phyloP scores from a whole-genome alignment of 1,140 invertebrate genomes.

The Brachionus sp. region DNA sequence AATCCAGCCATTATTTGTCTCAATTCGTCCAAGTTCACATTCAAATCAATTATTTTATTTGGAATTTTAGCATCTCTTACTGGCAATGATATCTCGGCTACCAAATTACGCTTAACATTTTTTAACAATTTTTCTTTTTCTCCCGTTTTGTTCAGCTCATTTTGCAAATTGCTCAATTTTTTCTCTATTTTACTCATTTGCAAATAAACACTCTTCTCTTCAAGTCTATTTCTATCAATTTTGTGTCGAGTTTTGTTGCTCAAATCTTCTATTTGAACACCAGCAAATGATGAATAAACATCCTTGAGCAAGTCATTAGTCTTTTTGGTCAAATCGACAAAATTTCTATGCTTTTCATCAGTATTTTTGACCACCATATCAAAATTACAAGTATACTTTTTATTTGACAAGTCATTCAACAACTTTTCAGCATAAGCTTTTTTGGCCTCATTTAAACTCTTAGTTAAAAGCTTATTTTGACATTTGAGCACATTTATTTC shows the following conservation, averaged over 20 bases:
- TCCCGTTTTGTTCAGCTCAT: not conserved
- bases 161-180: constrained; percentile 20
- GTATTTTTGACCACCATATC: not conserved
- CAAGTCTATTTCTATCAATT: not conserved
- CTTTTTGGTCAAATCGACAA: not conserved
- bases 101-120: not conserved
- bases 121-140: not conserved
- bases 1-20: not conserved
- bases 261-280: constrained; percentile 10
- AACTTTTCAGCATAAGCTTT: not conserved
- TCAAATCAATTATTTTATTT: not conserved
- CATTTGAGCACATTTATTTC: constrained; percentile 19
- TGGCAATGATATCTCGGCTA: constrained; percentile 9
- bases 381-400: not conserved
- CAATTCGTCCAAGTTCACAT: constrained; percentile 31
- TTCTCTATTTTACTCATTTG: not conserved
- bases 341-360: constrained; percentile 13
- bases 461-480: not conserved
- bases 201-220: constrained; percentile 29
- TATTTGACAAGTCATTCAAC: not conserved
- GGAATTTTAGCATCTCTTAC: not conserved
- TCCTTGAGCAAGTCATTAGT: constrained; percentile 20
- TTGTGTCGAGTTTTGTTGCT: not conserved
- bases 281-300: constrained; percentile 33
- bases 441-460: constrained; percentile 33